These are phyloP conservation scores for Lethenteron camtschaticum DNA, from an alignment of 2,113 vertebrate species.

Conservation along the genomic window DNA sequence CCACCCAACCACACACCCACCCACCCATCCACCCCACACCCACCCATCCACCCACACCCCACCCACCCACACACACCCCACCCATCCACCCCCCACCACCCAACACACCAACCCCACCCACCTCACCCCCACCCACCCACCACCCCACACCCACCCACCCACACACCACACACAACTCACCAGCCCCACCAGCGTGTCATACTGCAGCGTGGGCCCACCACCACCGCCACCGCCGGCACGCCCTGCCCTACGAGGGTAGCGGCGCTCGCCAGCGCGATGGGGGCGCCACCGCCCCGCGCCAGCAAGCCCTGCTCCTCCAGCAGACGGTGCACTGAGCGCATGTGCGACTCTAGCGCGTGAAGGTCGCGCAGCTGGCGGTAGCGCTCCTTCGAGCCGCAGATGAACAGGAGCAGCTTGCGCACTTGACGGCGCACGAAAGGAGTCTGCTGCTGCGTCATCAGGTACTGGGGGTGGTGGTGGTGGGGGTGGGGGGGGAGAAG, in stretches of 20 bases:
- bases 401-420: slow-evolving; percentile 81
- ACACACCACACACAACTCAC: slow-evolving; percentile 22
- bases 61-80: no score
- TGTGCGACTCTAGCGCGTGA: slow-evolving; percentile 77
- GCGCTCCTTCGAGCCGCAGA: slow-evolving; percentile 95
- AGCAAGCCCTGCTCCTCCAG: slow-evolving; percentile 91
- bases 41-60: no score
- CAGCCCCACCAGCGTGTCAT: slow-evolving; percentile 80
- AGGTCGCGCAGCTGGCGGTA: slow-evolving; percentile 85
- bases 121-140: neutral
- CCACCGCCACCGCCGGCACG: slow-evolving; percentile 54
- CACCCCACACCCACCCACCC: neutral
- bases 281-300: slow-evolving; percentile 21
- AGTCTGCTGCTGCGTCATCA: slow-evolving; percentile 98
- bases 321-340: slow-evolving; percentile 76
- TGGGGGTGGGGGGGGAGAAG: no score
- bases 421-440: slow-evolving; percentile 89
- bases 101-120: no score
- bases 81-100: no score
- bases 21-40: no score
- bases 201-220: slow-evolving; percentile 76
- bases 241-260: no score
- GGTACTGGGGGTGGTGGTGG: slow-evolving; percentile 32
- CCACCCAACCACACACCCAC: no score
- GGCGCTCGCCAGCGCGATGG: no score